A percentile compares a stretch with the other conserved stretches of the same genome.
Conservation (phyloP, 2,113 vertebrate species). For the Etheostoma cragini region DNA sequence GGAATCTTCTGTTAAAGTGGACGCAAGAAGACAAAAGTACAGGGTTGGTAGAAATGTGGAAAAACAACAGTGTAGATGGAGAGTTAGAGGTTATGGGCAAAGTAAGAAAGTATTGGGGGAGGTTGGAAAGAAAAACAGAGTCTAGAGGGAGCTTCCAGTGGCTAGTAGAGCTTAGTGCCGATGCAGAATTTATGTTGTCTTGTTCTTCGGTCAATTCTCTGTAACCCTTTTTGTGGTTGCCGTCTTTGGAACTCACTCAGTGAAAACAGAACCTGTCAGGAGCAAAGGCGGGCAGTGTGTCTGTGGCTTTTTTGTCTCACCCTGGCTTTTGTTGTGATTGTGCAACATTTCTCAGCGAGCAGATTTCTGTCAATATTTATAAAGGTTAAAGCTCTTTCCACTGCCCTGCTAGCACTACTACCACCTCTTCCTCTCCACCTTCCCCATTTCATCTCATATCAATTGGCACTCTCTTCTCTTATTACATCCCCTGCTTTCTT, state of each 20-base stretch:
- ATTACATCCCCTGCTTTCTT: constrained; percentile 15
- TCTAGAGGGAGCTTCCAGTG: neutral
- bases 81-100: neutral
- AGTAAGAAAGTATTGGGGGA: neutral
- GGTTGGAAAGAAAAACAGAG: neutral
- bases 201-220: constrained; percentile 21
- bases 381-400: constrained; percentile 74
- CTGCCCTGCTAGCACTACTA: constrained; percentile 9
- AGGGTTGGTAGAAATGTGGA: neutral
- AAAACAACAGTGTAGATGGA: neutral
- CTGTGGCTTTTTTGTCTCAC: neutral
- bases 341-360: constrained; percentile 64
- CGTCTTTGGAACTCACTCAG: constrained; percentile 38
- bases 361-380: constrained; percentile 73
- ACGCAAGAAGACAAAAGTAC: neutral
- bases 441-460: constrained; percentile 36
- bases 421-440: constrained; percentile 32
- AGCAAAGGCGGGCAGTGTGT: constrained; percentile 33
- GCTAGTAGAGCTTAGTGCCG: constrained; percentile 14
- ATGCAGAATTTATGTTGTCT: constrained; percentile 26
- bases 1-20: neutral
- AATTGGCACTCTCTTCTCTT: constrained; percentile 11
- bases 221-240: constrained; percentile 10
- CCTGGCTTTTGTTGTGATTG: constrained; percentile 49
- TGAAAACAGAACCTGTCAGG: constrained; percentile 56